These are phyloP conservation scores for Protonemura montana DNA, from an alignment of 2,888 invertebrate genomes.

Conservation along the genomic window DNA sequence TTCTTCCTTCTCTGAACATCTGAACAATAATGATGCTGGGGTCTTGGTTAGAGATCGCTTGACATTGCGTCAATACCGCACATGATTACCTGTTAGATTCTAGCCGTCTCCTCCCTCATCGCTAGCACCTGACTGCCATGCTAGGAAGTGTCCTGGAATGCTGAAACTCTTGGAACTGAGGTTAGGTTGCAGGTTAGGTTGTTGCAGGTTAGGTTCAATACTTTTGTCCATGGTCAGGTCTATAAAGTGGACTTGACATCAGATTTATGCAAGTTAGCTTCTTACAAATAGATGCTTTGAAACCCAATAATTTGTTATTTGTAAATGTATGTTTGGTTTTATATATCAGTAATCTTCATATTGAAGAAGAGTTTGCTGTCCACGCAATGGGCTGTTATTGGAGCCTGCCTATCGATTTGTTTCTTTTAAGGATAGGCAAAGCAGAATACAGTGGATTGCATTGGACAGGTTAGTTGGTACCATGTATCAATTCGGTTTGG, in stretches of 20 bases:
- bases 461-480: background rate
- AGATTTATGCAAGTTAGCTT: background rate
- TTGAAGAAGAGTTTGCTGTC: slow-evolving; percentile 41
- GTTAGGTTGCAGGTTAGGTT: too few species aligned
- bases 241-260: too few species aligned
- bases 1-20: background rate
- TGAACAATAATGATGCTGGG: too few species aligned
- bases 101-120: too few species aligned
- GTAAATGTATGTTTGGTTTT: background rate
- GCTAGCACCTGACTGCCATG: too few species aligned
- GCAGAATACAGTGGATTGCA: background rate
- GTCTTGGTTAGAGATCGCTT: too few species aligned
- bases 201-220: too few species aligned
- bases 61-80: too few species aligned
- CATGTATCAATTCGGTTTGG: slow-evolving; percentile 10
- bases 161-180: too few species aligned
- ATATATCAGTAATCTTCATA: slow-evolving; percentile 42
- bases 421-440: background rate
- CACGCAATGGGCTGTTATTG: slow-evolving; percentile 19
- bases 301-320: slow-evolving; percentile 26
- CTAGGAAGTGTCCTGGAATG: too few species aligned
- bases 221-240: too few species aligned
- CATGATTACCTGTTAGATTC: too few species aligned
- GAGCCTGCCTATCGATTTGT: background rate
- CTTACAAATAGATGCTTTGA: background rate